phyloP scores from a whole-genome alignment of 92 coral and sea anemone species.

The Isaurus tuberculatus region DNA sequence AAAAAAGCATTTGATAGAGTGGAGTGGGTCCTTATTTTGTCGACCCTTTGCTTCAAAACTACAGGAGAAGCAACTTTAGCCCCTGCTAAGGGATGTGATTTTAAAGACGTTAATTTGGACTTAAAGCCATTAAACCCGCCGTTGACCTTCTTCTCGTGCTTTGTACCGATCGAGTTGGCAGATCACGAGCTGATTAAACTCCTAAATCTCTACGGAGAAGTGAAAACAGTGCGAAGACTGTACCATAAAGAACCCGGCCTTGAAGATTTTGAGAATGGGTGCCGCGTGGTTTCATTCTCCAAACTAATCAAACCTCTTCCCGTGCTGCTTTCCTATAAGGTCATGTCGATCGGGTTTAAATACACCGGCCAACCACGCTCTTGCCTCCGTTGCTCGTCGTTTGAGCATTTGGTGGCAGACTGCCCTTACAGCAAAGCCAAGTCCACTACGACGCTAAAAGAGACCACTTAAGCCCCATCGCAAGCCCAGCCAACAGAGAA shows the following conservation, averaged over 20 bases:
- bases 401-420: background rate
- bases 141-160: background rate
- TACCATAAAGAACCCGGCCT: background rate
- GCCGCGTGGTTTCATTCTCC: background rate
- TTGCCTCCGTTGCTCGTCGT: background rate
- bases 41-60: too few relatives aligned
- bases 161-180: background rate
- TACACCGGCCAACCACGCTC: constrained; percentile 9
- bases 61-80: too few relatives aligned
- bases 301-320: too few relatives aligned
- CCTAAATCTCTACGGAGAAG: background rate
- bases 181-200: background rate
- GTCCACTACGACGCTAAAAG: background rate
- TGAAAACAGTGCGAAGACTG: background rate
- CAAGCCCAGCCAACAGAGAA: background rate
- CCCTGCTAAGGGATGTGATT: background rate
- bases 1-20: too few relatives aligned
- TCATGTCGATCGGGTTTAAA: constrained; percentile 25
- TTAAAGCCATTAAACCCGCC: background rate
- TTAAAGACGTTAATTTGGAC: background rate
- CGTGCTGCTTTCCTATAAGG: too few relatives aligned
- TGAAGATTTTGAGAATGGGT: background rate
- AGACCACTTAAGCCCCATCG: background rate
- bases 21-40: too few relatives aligned
- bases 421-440: background rate